These are phyloP conservation scores for Burhinus bistriatus DNA, from an alignment of 2,113 vertebrate genomes.

Conservation along the genomic window DNA sequence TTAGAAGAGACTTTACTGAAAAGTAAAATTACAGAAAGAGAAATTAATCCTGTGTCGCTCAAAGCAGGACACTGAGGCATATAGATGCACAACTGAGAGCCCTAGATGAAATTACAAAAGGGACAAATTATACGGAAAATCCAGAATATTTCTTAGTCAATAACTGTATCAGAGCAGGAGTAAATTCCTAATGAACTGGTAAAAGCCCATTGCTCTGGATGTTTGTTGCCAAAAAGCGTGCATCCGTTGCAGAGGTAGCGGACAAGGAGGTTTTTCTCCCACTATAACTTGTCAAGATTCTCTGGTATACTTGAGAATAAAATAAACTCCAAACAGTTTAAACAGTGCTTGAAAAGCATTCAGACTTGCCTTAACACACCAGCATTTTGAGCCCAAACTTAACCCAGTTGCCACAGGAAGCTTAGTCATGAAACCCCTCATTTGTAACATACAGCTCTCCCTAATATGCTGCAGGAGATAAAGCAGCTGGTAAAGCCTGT, in stretches of 20 bases:
- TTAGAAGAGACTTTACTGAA: too few relatives aligned
- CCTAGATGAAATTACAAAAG: not conserved
- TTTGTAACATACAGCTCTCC: not conserved
- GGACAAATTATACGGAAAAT: not conserved
- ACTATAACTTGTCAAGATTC: not conserved
- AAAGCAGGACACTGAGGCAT: not conserved
- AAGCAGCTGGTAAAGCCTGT: not conserved
- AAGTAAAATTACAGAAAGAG: too few relatives aligned
- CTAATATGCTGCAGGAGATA: not conserved
- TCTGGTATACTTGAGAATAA: not conserved
- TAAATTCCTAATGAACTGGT: not conserved
- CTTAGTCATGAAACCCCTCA: not conserved
- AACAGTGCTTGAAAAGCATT: not conserved
- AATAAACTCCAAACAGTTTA: not conserved
- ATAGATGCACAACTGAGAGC: not conserved
- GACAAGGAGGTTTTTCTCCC: not conserved
- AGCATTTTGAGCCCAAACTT: not conserved
- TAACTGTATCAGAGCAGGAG: not conserved
- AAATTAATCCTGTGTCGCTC: too few relatives aligned
- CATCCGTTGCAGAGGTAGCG: not conserved
- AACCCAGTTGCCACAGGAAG: conserved; percentile 1
- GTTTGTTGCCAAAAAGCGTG: not conserved
- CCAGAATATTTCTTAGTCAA: not conserved
- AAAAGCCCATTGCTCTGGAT: not conserved
- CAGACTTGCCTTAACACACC: not conserved